phyloP scores from a whole-genome alignment of 2,888 invertebrate genomes.

The Lithosia quadra region DNA sequence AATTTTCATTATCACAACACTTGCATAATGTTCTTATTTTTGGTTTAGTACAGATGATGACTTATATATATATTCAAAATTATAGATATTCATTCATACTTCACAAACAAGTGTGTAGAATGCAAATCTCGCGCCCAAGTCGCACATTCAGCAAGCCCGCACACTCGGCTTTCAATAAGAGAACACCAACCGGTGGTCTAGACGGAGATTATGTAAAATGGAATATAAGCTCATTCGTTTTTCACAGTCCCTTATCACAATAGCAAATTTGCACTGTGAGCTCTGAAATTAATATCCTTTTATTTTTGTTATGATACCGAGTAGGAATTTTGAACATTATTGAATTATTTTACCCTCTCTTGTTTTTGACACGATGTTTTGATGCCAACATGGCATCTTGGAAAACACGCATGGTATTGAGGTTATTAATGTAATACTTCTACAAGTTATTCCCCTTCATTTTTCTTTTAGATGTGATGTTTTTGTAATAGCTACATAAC shows the following conservation, averaged over 20 bases:
- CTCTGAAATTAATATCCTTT: constrained; percentile 69
- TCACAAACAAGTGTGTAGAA: constrained; percentile 68
- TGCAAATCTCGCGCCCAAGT: constrained; percentile 61
- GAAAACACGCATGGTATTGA: no score
- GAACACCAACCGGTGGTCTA: constrained; percentile 68
- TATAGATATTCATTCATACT: constrained; percentile 62
- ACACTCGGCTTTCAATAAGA: constrained; percentile 60
- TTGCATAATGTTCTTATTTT: background rate
- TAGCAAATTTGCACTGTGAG: constrained; percentile 69
- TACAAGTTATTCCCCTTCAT: background rate
- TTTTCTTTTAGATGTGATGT: background rate
- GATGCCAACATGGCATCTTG: background rate
- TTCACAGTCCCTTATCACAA: constrained; percentile 72
- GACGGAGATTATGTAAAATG: constrained; percentile 84
- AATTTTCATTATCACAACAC: background rate
- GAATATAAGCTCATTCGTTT: constrained; percentile 76
- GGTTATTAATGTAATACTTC: background rate
- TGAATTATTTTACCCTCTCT: background rate
- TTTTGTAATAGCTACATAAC: background rate
- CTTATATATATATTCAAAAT: constrained; percentile 1
- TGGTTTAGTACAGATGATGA: background rate
- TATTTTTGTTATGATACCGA: constrained; percentile 71
- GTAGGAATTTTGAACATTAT: constrained; percentile 48
- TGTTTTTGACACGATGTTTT: background rate
- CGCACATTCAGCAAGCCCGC: constrained; percentile 39